phyloP scores from a whole-genome alignment of 2,797 vertebrate species.

The Brachymystax lenok region DNA sequence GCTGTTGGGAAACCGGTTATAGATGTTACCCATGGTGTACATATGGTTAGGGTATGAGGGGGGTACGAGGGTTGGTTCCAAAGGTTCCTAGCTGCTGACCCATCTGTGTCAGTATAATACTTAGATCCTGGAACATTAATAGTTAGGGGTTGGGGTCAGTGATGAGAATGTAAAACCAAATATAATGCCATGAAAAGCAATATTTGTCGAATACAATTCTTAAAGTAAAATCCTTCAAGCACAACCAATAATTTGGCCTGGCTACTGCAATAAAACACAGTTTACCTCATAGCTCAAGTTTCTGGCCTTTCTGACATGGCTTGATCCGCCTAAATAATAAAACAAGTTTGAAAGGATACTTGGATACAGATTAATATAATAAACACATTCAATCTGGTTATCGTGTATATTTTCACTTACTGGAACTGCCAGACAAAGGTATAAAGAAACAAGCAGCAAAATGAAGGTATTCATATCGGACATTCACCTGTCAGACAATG shows the following conservation, averaged over 20 bases:
- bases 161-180: not conserved
- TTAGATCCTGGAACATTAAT: not conserved
- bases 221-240: not conserved
- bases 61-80: not conserved
- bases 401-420: slow-evolving; percentile 10
- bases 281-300: slow-evolving; percentile 12
- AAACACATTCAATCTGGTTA: not conserved
- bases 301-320: not conserved
- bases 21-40: not conserved
- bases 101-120: not conserved
- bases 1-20: too few relatives aligned
- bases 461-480: slow-evolving; percentile 13
- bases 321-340: not conserved
- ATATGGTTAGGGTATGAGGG: not conserved
- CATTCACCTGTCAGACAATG: not conserved
- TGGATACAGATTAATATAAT: not conserved
- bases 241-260: too few relatives aligned
- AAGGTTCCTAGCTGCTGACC: not conserved
- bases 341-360: not conserved
- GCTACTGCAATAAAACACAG: not conserved
- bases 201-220: too few relatives aligned
- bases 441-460: slow-evolving; percentile 1
- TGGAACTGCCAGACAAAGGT: slow-evolving; percentile 17
- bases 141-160: not conserved
- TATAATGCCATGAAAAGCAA: not conserved